A percentile compares a stretch with the other conserved stretches of the same genome.
phyloP scores from a whole-genome alignment of 53 echinoderm and acorn worm genomes.

The Pentamera pediparva region DNA sequence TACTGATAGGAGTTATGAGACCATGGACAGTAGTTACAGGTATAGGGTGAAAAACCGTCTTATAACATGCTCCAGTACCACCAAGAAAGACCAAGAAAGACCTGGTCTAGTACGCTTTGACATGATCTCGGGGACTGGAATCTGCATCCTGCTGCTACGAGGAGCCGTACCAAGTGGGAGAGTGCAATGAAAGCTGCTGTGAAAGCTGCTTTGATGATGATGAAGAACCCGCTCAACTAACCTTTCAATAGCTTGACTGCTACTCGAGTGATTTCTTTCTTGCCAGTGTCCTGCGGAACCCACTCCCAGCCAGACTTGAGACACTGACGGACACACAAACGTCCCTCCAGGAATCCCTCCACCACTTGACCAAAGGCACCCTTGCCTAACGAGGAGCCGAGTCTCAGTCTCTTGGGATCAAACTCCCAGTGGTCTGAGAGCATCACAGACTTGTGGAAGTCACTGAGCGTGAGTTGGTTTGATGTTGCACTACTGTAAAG shows the following conservation, averaged over 20 bases:
- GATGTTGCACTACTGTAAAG: constrained; percentile 29
- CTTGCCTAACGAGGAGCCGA: constrained; percentile 69
- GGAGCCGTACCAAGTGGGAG: no score
- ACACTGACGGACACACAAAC: constrained; percentile 49
- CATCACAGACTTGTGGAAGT: constrained; percentile 32
- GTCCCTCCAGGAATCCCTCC: constrained; percentile 71
- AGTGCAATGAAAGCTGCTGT: not conserved
- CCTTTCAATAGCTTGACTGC: constrained; percentile 60
- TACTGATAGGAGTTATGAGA: no score
- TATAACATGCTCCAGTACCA: no score
- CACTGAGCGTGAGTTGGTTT: constrained; percentile 20
- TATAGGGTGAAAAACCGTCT: no score
- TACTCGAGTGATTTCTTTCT: constrained; percentile 49
- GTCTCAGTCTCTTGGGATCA: constrained; percentile 51
- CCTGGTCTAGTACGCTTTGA: no score
- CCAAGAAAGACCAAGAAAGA: no score
- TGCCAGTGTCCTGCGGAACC: constrained; percentile 56
- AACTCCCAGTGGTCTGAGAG: constrained; percentile 92
- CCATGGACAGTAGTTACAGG: no score
- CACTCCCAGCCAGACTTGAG: constrained; percentile 55
- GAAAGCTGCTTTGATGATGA: not conserved
- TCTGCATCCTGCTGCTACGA: no score
- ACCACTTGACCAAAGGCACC: constrained; percentile 96
- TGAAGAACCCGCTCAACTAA: not conserved
- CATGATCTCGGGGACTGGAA: no score